Percentiles rank a stretch among this genome's conserved stretches.
phyloP scores from a whole-genome alignment of 53 echinoderm and acorn worm species.

The Antedon mediterranea region DNA sequence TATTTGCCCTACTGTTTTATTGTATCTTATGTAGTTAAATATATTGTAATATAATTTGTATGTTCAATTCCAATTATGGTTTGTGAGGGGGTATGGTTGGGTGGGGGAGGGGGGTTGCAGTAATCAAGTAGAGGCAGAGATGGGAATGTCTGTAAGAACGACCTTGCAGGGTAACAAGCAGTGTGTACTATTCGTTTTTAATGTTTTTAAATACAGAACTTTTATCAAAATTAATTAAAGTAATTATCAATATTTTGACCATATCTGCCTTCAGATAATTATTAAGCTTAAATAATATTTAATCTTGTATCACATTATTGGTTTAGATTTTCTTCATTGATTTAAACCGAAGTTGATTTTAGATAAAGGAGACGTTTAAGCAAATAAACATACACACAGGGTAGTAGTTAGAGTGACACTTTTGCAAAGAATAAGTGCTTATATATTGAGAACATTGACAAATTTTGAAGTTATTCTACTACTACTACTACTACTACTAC shows the following conservation, averaged over 20 bases:
- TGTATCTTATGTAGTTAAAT: neutral
- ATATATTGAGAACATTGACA: neutral
- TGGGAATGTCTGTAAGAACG: neutral
- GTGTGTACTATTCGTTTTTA: neutral
- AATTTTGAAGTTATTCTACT: neutral
- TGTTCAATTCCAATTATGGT: neutral
- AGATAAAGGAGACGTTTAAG: neutral
- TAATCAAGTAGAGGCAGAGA: neutral
- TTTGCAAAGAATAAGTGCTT: neutral
- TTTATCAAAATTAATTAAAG: no score
- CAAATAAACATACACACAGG: neutral
- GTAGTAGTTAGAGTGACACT: neutral
- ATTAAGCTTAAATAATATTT: no score
- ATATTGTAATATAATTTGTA: neutral
- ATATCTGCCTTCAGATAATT: neutral
- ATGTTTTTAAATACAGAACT: neutral
- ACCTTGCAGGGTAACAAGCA: no score
- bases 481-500: neutral
- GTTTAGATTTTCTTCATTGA: no score
- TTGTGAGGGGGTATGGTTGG: neutral
- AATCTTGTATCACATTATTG: no score
- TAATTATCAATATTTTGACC: neutral
- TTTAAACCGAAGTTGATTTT: neutral
- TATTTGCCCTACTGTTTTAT: neutral
- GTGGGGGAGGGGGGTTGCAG: neutral